phyloP scores from a whole-genome alignment of 1,140 invertebrate genomes.

The Maniola jurtina region DNA sequence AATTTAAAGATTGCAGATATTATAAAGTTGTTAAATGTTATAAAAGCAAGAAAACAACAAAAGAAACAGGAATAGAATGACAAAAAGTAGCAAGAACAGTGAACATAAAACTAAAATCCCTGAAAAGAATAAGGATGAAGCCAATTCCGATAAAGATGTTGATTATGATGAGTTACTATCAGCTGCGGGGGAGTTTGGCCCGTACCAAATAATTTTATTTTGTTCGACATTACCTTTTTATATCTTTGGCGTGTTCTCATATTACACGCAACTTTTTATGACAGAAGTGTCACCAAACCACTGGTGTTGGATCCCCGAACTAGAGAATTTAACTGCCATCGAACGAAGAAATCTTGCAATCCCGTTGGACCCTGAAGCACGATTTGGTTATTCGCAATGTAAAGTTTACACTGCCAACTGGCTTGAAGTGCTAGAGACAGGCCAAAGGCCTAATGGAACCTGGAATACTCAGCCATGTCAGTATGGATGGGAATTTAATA shows the following conservation, averaged over 20 bases:
- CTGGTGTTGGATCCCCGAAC: conserved; percentile 81
- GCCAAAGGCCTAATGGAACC: conserved; percentile 35
- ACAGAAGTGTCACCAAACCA: conserved; percentile 79
- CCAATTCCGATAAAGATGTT: conserved; percentile 40
- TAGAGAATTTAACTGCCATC: conserved; percentile 63
- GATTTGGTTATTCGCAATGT: conserved; percentile 63
- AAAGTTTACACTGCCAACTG: conserved; percentile 53
- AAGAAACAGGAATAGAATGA: not conserved
- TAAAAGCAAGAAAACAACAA: not conserved
- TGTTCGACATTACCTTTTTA: conserved; percentile 74
- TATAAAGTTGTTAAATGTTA: not conserved
- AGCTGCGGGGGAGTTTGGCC: conserved; percentile 82
- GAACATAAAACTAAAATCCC: not conserved
- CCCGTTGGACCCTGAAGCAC: conserved; percentile 42
- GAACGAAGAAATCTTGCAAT: conserved; percentile 60
- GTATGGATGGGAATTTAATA: conserved; percentile 81
- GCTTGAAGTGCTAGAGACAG: conserved; percentile 48
- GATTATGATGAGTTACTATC: conserved; percentile 82
- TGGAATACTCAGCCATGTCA: conserved; percentile 71
- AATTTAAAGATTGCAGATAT: too few species aligned
- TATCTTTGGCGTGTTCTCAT: conserved; percentile 82
- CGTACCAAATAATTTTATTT: conserved; percentile 83
- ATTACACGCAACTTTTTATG: conserved; percentile 85
- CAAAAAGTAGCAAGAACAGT: not conserved
- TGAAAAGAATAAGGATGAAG: conserved; percentile 11